These are phyloP conservation scores for Drosophila chauvacae DNA, from an alignment of 1,140 invertebrate species.

Conservation along the genomic window DNA sequence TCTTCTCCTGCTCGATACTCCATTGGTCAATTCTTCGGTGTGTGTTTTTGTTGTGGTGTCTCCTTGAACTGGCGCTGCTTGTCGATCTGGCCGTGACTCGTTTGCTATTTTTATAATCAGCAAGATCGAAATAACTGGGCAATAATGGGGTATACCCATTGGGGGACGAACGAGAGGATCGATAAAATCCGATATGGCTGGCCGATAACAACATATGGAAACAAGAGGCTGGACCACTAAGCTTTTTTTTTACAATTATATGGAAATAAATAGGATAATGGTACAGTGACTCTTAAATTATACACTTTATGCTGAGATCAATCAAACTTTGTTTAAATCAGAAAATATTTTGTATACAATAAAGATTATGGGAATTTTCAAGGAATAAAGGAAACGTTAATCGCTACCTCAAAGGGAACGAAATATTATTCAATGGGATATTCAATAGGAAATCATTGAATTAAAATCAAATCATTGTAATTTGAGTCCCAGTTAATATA, in stretches of 20 bases:
- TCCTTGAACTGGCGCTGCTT: constrained; percentile 60
- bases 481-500: too few relatives aligned
- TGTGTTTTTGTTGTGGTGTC: constrained; percentile 13
- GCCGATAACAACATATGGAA: constrained; percentile 4
- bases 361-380: neutral
- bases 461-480: too few relatives aligned
- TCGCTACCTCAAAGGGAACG: neutral
- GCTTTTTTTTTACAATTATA: constrained; percentile 14
- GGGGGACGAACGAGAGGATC: constrained; percentile 4
- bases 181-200: constrained; percentile 11
- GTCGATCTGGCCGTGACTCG: constrained; percentile 72
- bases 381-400: neutral
- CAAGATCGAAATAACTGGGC: constrained; percentile 44
- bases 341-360: neutral
- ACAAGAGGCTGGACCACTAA: constrained; percentile 6
- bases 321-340: neutral
- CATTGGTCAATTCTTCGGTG: constrained; percentile 42
- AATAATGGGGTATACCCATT: constrained; percentile 35
- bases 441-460: too few relatives aligned
- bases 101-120: constrained; percentile 79
- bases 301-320: neutral
- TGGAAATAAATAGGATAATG: constrained; percentile 14
- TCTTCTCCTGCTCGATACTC: constrained; percentile 11
- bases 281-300: constrained; percentile 1
- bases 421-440: too few relatives aligned